These are phyloP conservation scores for Dioctria rufipes DNA, from an alignment of 2,888 invertebrate species.

Conservation along the genomic window DNA sequence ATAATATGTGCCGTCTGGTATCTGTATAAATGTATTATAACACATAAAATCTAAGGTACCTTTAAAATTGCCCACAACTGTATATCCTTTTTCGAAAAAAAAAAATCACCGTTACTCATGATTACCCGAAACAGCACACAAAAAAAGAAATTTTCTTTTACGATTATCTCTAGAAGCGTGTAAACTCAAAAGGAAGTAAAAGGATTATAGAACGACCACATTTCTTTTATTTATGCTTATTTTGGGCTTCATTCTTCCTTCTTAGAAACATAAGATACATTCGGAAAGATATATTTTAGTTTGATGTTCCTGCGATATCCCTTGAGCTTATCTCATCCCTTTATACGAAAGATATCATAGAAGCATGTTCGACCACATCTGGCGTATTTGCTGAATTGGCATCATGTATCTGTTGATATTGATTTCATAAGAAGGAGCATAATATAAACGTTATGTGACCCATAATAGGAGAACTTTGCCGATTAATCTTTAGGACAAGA, in stretches of 20 bases:
- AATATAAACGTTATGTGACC: slow-evolving; percentile 29
- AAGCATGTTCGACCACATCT: slow-evolving; percentile 15
- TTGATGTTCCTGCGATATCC: slow-evolving; percentile 13
- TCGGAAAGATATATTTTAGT: slow-evolving; percentile 14
- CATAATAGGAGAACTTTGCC: not conserved
- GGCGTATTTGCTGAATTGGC: slow-evolving; percentile 28
- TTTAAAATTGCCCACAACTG: slow-evolving; percentile 3
- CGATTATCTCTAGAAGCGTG: slow-evolving; percentile 42
- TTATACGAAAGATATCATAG: not conserved
- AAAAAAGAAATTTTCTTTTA: slow-evolving; percentile 14
- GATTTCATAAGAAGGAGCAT: slow-evolving; percentile 11
- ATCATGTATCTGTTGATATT: slow-evolving; percentile 17
- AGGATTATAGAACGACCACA: slow-evolving; percentile 45
- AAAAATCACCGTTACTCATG: slow-evolving; percentile 30
- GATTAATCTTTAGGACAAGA: not conserved
- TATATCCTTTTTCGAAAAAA: not conserved
- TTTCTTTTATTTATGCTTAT: slow-evolving; percentile 38
- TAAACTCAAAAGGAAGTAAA: slow-evolving; percentile 39
- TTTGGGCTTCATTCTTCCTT: slow-evolving; percentile 16
- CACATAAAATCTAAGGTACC: not conserved
- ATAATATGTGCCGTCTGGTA: not conserved
- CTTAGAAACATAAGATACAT: not conserved
- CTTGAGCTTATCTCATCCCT: slow-evolving; percentile 8
- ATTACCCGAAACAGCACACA: slow-evolving; percentile 20
- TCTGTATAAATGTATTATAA: not conserved